Evolutionary conservation across 2,888 invertebrate species (phyloP).

Genomic region (Cerastis leucographa): DNA sequence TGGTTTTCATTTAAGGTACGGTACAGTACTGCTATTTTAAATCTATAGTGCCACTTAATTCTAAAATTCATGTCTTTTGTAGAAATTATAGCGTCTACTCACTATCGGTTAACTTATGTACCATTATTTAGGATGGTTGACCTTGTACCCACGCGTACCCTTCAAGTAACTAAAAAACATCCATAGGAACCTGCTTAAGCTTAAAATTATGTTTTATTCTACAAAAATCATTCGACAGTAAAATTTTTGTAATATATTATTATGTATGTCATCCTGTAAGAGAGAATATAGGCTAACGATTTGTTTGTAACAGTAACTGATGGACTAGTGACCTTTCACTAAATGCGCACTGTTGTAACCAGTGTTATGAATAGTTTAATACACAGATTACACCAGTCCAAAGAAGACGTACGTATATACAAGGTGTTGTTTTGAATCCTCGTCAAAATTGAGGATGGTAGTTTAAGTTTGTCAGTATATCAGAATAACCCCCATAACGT

Average conservation of each 20-base stretch:
- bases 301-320: slow-evolving; percentile 30
- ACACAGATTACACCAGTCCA: slow-evolving; percentile 18
- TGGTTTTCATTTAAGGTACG: slow-evolving; percentile 11
- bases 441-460: too few relatives aligned
- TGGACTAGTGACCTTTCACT: slow-evolving; percentile 46
- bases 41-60: neutral
- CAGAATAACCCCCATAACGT: too few relatives aligned
- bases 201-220: neutral
- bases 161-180: neutral
- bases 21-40: neutral
- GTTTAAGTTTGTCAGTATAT: too few relatives aligned
- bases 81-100: neutral
- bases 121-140: neutral
- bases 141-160: neutral
- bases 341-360: slow-evolving; percentile 37
- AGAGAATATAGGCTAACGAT: slow-evolving; percentile 43
- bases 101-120: neutral
- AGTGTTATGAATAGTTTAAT: slow-evolving; percentile 29
- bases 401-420: neutral
- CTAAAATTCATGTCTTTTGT: neutral
- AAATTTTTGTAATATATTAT: neutral
- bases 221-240: slow-evolving; percentile 1
- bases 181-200: neutral
- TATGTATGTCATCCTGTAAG: slow-evolving; percentile 10
- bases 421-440: too few relatives aligned